Conservation (phyloP, 2,113 vertebrate genomes). For the Vulpes vulpes region DNA sequence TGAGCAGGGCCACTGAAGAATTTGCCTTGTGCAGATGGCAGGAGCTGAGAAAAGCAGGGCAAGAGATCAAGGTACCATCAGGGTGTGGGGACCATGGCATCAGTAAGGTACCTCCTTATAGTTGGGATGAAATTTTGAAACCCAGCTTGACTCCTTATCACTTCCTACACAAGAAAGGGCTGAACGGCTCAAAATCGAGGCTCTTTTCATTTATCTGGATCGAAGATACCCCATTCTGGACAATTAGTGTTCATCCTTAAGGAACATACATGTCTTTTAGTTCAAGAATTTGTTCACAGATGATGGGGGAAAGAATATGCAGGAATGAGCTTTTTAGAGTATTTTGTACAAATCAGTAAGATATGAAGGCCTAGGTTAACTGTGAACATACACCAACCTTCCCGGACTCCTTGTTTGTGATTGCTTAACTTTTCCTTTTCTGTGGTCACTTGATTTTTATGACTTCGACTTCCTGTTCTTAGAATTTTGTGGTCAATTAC, state of each 20-base stretch:
- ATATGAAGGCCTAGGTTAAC: constrained; percentile 5
- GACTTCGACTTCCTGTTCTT: constrained; percentile 41
- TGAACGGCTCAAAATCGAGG: constrained; percentile 1
- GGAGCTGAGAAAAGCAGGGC: not conserved
- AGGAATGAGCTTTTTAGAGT: not conserved
- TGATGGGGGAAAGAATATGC: not conserved
- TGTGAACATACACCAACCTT: constrained; percentile 35
- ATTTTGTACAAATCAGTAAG: not conserved
- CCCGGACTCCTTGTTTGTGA: constrained; percentile 5
- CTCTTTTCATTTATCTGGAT: not conserved
- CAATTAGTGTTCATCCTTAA: constrained; percentile 5
- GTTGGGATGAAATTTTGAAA: constrained; percentile 5
- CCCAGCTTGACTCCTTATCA: constrained; percentile 26
- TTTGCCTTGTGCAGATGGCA: not conserved
- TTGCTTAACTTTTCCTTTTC: constrained; percentile 23
- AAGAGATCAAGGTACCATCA: not conserved
- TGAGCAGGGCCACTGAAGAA: not conserved
- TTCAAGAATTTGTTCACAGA: constrained; percentile 52
- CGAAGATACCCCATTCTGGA: not conserved
- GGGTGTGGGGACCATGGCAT: not conserved
- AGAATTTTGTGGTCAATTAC: constrained; percentile 33
- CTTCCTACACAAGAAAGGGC: constrained; percentile 2
- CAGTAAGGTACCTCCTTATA: not conserved
- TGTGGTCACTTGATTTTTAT: constrained; percentile 64
- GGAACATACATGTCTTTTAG: not conserved